phyloP scores from a whole-genome alignment of 2,888 invertebrate species.

The Microplitis manilae region DNA sequence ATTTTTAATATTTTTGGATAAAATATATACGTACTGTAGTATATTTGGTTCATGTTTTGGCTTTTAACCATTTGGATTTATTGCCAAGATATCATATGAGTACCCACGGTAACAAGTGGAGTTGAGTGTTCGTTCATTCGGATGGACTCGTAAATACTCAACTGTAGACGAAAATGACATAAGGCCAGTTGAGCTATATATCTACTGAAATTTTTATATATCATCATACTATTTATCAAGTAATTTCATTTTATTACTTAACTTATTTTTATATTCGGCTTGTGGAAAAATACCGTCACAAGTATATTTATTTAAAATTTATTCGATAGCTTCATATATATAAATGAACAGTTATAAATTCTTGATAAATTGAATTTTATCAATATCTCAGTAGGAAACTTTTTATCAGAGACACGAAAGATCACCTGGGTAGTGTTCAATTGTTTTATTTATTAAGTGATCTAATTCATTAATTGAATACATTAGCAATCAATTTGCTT shows the following conservation, averaged over 20 bases:
- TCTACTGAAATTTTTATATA: conserved; percentile 12
- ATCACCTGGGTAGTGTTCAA: too few relatives aligned
- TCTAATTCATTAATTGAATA: too few relatives aligned
- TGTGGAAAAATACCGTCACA: too few relatives aligned
- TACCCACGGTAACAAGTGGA: conserved; percentile 16
- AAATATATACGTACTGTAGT: neutral
- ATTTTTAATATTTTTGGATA: too few relatives aligned
- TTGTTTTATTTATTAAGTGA: too few relatives aligned
- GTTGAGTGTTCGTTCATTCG: conserved; percentile 23
- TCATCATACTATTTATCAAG: neutral
- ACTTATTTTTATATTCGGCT: neutral
- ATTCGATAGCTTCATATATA: too few relatives aligned
- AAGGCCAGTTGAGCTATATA: neutral
- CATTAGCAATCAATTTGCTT: too few relatives aligned
- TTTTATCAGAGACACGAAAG: too few relatives aligned
- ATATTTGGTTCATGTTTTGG: neutral
- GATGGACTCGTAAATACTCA: conserved; percentile 26
- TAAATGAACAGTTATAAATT: too few relatives aligned
- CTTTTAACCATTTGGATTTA: conserved; percentile 26
- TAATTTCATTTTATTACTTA: neutral
- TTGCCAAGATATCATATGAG: conserved; percentile 14
- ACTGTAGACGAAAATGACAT: conserved; percentile 25
- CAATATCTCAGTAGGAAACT: too few relatives aligned
- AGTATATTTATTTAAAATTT: too few relatives aligned
- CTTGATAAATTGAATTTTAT: too few relatives aligned